phyloP scores from a whole-genome alignment of 2,888 invertebrate genomes.

The Watsonalla binaria region DNA sequence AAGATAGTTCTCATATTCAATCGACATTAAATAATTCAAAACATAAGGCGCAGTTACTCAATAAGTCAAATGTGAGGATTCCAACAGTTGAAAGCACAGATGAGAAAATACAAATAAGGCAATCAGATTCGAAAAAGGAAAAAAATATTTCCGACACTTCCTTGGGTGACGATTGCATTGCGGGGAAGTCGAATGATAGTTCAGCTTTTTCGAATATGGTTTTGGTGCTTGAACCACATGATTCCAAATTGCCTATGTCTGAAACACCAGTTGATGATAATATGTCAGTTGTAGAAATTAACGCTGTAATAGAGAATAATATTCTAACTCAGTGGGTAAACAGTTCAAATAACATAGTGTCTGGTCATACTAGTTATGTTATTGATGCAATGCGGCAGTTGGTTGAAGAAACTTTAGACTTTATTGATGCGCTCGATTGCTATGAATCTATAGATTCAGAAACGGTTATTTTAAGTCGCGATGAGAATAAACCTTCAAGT shows the following conservation, averaged over 20 bases:
- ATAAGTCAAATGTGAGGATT: constrained; percentile 34
- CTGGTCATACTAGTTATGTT: constrained; percentile 18
- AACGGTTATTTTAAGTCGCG: constrained; percentile 27
- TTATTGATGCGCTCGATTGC: constrained; percentile 23
- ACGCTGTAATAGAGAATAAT: constrained; percentile 14
- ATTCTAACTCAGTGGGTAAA: constrained; percentile 25
- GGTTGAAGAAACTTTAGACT: constrained; percentile 45
- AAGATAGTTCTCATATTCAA: constrained; percentile 27
- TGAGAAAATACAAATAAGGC: constrained; percentile 19
- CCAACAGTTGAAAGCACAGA: constrained; percentile 23
- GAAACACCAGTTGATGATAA: constrained; percentile 3
- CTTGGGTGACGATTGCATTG: constrained; percentile 10
- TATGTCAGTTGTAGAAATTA: constrained; percentile 9
- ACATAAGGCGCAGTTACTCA: constrained; percentile 27
- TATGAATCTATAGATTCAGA: constrained; percentile 25
- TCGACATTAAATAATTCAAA: constrained; percentile 25
- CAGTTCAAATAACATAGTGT: constrained; percentile 11
- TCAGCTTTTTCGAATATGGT: constrained; percentile 21
- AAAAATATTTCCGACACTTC: constrained; percentile 14
- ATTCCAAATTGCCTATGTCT: constrained; percentile 3
- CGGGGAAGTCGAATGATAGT: constrained; percentile 10
- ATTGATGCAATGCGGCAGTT: constrained; percentile 32
- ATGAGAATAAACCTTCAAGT: constrained; percentile 15
- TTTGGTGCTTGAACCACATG: constrained; percentile 24
- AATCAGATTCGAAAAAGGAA: constrained; percentile 23